Percentiles rank a stretch among this genome's conserved stretches.
Conservation (phyloP, 2,888 invertebrate species). For the Mylabris sibirica region DNA sequence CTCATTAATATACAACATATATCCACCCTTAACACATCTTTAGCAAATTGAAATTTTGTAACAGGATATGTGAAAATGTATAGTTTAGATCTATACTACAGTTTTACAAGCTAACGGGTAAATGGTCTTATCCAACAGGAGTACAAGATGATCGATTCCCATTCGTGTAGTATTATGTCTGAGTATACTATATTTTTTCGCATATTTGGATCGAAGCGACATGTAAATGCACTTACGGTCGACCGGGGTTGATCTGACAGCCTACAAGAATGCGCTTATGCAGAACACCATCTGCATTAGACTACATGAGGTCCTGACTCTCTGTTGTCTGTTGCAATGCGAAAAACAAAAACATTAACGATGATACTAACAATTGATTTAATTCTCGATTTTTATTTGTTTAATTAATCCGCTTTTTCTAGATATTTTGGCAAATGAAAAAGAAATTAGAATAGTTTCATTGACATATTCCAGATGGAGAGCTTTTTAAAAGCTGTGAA, state of each 20-base stretch:
- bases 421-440: not conserved
- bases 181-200: constrained; percentile 59
- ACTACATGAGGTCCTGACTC: constrained; percentile 38
- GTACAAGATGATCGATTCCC: constrained; percentile 59
- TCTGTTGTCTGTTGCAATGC: not conserved
- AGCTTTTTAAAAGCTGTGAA: constrained; percentile 20
- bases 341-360: not conserved
- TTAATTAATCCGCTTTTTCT: not conserved
- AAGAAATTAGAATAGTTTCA: not conserved
- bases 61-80: not conserved
- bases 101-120: constrained; percentile 34
- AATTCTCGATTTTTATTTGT: not conserved
- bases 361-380: not conserved
- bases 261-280: constrained; percentile 61
- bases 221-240: constrained; percentile 62
- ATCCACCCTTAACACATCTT: not conserved
- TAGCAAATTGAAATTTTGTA: constrained; percentile 9
- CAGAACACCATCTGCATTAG: constrained; percentile 47
- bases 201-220: constrained; percentile 57
- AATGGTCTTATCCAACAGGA: constrained; percentile 51
- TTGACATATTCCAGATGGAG: constrained; percentile 9
- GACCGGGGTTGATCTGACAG: constrained; percentile 58
- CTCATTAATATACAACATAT: not conserved
- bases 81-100: not conserved
- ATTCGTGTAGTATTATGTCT: constrained; percentile 59